Percentiles rank a stretch among this genome's conserved stretches.
Evolutionary conservation across 2,797 vertebrate genomes (phyloP).

Genomic region (Clamator glandarius): DNA sequence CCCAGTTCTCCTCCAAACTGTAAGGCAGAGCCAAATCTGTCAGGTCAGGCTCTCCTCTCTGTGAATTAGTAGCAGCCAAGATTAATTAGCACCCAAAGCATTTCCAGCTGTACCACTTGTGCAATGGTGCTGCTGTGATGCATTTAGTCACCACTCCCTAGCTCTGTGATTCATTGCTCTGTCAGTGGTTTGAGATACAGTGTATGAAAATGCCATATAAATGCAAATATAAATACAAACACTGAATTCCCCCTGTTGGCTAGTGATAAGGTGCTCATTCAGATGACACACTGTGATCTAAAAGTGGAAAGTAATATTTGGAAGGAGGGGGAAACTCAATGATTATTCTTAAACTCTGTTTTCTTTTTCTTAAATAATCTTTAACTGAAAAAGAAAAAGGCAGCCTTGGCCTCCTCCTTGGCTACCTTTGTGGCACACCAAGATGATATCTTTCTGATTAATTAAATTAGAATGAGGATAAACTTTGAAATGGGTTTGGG

Average conservation of each 20-base stretch:
- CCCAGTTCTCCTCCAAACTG: not conserved
- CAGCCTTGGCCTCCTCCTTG: not conserved
- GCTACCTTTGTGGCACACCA: not conserved
- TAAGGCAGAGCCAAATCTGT: conserved; percentile 20
- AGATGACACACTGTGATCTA: conserved; percentile 77
- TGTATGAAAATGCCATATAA: conserved; percentile 82
- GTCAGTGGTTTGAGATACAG: conserved; percentile 77
- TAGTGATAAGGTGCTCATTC: conserved; percentile 82
- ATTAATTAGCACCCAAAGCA: conserved; percentile 72
- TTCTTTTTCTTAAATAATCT: conserved; percentile 49
- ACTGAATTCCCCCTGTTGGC: conserved; percentile 74
- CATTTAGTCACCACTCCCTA: conserved; percentile 61
- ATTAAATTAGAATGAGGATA: conserved; percentile 55
- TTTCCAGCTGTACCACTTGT: conserved; percentile 40
- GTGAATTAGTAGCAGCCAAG: conserved; percentile 71
- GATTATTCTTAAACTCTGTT: conserved; percentile 60
- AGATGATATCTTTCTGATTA: conserved; percentile 16
- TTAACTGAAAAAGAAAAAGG: not conserved
- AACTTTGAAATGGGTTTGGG: conserved; percentile 5
- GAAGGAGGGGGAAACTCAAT: not conserved
- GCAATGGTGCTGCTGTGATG: not conserved
- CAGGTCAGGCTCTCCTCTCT: conserved; percentile 15
- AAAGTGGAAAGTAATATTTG: conserved; percentile 74
- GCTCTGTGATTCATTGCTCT: conserved; percentile 80
- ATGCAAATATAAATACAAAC: conserved; percentile 84